Conservation (phyloP, 2,888 invertebrate species). For the Heliconius cydno region DNA sequence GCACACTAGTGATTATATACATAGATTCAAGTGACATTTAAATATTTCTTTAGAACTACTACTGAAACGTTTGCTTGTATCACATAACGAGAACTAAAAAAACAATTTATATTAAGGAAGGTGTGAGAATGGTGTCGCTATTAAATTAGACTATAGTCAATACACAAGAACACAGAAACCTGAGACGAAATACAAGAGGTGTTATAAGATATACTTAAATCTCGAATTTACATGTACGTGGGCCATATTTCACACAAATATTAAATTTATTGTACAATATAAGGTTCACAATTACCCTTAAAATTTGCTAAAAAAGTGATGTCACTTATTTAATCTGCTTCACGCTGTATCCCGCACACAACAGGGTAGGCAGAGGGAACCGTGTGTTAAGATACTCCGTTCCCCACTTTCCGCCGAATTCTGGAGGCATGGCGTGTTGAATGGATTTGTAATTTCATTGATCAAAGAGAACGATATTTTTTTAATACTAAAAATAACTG, state of each 20-base stretch:
- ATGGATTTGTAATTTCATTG: no score
- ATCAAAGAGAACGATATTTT: no score
- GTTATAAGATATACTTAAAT: slow-evolving; percentile 24
- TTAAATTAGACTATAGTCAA: slow-evolving; percentile 17
- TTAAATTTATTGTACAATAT: slow-evolving; percentile 17
- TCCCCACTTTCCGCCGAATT: no score
- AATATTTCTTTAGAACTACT: no score
- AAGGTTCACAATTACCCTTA: slow-evolving; percentile 1
- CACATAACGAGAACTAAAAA: background rate
- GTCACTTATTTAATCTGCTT: background rate
- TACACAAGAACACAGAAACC: slow-evolving; percentile 12
- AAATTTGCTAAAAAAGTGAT: slow-evolving; percentile 3
- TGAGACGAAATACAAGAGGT: slow-evolving; percentile 14
- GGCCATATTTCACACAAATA: slow-evolving; percentile 29
- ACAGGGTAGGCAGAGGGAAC: no score
- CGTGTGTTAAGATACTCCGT: no score
- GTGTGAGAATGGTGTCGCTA: background rate
- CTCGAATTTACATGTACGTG: slow-evolving; percentile 15
- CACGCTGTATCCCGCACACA: no score
- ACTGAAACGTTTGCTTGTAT: background rate
- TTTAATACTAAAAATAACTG: no score
- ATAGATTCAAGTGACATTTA: no score
- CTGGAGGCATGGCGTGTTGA: no score
- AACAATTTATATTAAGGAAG: background rate
- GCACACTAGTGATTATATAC: no score